These are phyloP conservation scores for Neocrepidodera transversa DNA, from an alignment of 2,888 invertebrate genomes.

Conservation along the genomic window DNA sequence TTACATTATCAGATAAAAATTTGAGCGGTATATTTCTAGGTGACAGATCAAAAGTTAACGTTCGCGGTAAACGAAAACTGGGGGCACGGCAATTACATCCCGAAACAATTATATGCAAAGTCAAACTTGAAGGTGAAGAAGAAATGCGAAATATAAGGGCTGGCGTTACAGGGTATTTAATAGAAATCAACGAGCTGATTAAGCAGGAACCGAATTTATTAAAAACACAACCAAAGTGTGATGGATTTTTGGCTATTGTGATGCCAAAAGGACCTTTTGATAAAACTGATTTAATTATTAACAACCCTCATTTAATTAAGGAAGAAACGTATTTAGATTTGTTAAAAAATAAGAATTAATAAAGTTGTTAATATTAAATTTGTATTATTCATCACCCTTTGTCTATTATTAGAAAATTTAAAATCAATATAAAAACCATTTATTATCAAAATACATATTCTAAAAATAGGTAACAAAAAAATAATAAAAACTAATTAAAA, in stretches of 20 bases:
- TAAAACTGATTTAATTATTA: conserved; percentile 31
- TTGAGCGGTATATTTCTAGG: not conserved
- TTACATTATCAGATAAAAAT: too few relatives aligned
- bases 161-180: conserved; percentile 39
- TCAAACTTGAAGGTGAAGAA: conserved; percentile 42
- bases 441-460: conserved; percentile 11
- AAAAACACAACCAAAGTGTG: conserved; percentile 39
- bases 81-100: conserved; percentile 38
- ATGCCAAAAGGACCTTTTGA: conserved; percentile 34
- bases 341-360: conserved; percentile 16
- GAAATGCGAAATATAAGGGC: conserved; percentile 41
- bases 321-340: conserved; percentile 40
- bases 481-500: conserved; percentile 3
- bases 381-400: not conserved
- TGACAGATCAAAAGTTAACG: conserved; percentile 38
- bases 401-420: not conserved
- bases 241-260: conserved; percentile 44
- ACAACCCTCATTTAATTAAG: conserved; percentile 35
- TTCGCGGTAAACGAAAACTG: conserved; percentile 41
- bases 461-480: conserved; percentile 29
- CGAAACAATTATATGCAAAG: conserved; percentile 43
- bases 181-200: conserved; percentile 44
- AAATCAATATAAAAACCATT: not conserved
- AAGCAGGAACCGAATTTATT: conserved; percentile 42
- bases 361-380: not conserved